Conservation (phyloP, 2,888 invertebrate genomes). For the Morinoia aosen region DNA sequence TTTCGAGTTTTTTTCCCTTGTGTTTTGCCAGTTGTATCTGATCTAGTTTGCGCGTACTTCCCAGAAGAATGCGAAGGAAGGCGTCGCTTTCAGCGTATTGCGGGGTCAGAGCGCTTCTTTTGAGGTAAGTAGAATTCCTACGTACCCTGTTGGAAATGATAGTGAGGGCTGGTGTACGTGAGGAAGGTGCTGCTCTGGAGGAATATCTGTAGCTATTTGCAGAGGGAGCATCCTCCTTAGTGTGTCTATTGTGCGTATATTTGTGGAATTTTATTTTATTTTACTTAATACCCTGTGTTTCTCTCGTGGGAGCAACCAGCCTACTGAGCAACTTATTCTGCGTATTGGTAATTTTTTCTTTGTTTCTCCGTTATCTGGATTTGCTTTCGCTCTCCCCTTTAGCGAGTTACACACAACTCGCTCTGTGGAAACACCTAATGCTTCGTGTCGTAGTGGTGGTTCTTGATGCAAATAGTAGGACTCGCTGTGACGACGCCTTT, state of each 20-base stretch:
- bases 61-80: no score
- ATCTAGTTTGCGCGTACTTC: no score
- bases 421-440: neutral
- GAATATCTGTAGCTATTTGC: no score
- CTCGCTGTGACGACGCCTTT: neutral
- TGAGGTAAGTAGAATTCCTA: no score
- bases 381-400: neutral
- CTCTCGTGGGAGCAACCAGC: neutral
- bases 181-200: no score
- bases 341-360: neutral
- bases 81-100: no score
- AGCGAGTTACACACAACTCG: neutral
- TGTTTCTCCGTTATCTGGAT: neutral
- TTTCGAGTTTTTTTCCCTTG: no score
- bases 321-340: neutral
- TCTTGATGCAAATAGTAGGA: neutral
- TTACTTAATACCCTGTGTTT: neutral
- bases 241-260: neutral
- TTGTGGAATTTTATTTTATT: neutral
- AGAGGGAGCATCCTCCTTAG: neutral
- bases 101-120: no score
- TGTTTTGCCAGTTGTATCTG: no score
- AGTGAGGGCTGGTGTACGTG: no score
- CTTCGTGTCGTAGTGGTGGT: neutral
- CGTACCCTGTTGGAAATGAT: no score